Conservation (phyloP, 1,140 invertebrate species). For the Phortica variegata region DNA sequence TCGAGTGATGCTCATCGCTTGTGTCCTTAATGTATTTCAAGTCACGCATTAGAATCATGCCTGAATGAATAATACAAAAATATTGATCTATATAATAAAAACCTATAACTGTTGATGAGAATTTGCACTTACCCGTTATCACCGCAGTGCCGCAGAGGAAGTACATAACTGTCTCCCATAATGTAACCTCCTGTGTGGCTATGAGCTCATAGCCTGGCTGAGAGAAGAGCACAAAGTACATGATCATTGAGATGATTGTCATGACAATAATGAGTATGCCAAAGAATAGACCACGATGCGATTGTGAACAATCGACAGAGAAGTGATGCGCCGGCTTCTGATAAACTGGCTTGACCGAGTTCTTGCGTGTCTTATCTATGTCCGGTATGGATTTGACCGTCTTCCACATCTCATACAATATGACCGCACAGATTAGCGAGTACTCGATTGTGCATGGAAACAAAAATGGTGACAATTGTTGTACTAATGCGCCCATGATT, state of each 20-base stretch:
- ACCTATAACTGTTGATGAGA: not conserved
- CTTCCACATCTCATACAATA: slow-evolving; percentile 83
- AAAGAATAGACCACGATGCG: slow-evolving; percentile 82
- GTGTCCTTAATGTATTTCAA: slow-evolving; percentile 64
- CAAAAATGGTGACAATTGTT: slow-evolving; percentile 80
- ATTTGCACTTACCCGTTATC: slow-evolving; percentile 34
- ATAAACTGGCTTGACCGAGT: slow-evolving; percentile 51
- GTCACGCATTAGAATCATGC: slow-evolving; percentile 65
- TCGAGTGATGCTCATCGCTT: slow-evolving; percentile 59
- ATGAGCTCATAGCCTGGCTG: slow-evolving; percentile 66
- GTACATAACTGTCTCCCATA: slow-evolving; percentile 75
- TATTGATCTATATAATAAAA: not conserved
- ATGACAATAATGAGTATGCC: slow-evolving; percentile 82
- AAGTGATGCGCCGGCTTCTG: slow-evolving; percentile 68
- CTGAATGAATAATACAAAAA: slow-evolving; percentile 33
- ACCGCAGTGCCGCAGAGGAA: slow-evolving; percentile 44
- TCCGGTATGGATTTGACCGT: slow-evolving; percentile 60
- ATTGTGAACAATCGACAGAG: slow-evolving; percentile 85
- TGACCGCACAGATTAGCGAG: slow-evolving; percentile 79
- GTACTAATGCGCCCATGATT: slow-evolving; percentile 70
- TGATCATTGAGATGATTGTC: slow-evolving; percentile 85
- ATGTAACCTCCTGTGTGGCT: slow-evolving; percentile 74
- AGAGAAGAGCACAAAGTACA: slow-evolving; percentile 85
- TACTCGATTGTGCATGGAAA: slow-evolving; percentile 92
- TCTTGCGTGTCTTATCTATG: slow-evolving; percentile 43